phyloP scores from a whole-genome alignment of 2,113 vertebrate genomes.

The Lonchura striata region DNA sequence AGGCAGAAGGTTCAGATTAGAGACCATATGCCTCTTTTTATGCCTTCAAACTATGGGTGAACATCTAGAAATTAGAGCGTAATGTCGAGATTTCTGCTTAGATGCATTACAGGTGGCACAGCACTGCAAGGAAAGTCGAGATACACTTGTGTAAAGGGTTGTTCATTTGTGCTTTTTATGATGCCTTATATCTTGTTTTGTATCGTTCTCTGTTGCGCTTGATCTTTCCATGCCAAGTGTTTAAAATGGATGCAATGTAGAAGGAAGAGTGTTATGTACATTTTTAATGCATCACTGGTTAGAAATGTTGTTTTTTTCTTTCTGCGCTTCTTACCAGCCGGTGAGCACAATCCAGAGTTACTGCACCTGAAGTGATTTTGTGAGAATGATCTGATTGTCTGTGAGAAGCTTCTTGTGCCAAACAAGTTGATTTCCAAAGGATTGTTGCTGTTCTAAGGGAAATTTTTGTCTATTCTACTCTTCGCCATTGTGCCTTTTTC shows the following conservation, averaged over 20 bases:
- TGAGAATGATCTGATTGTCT: neutral
- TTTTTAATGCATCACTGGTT: neutral
- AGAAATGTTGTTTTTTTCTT: neutral
- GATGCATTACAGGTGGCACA: rapidly evolving
- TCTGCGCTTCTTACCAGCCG: neutral
- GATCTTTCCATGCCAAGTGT: rapidly evolving
- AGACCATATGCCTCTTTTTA: rapidly evolving
- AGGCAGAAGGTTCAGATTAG: neutral
- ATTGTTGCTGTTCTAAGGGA: rapidly evolving
- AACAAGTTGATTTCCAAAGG: rapidly evolving
- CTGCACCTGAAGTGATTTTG: neutral
- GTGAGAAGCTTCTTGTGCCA: neutral
- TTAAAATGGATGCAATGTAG: neutral
- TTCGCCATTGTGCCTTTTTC: rapidly evolving
- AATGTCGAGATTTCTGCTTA: rapidly evolving
- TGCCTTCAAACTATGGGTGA: neutral
- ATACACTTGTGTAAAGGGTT: rapidly evolving
- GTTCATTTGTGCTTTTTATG: rapidly evolving
- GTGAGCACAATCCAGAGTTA: neutral
- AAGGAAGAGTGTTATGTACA: rapidly evolving
- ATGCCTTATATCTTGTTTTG: rapidly evolving
- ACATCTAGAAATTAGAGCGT: neutral
- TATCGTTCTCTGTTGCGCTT: rapidly evolving
- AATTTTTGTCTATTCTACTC: neutral
- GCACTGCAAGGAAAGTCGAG: neutral